These are phyloP conservation scores for Mimachlamys varia DNA, from an alignment of 2,888 invertebrate genomes.

Conservation along the genomic window DNA sequence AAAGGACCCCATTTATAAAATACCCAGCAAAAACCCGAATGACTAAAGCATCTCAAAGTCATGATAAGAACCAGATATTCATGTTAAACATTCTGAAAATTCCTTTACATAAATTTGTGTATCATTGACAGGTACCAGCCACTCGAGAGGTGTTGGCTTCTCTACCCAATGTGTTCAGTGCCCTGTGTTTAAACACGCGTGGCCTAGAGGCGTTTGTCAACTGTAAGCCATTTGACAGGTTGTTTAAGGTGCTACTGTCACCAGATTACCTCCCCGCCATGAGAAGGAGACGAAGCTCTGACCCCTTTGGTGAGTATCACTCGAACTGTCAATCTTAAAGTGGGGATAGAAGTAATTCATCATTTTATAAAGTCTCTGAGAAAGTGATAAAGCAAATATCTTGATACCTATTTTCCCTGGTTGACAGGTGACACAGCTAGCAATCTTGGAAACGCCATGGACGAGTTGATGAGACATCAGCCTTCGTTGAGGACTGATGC, in stretches of 20 bases:
- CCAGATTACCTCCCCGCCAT: conserved; percentile 93
- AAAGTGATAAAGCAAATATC: background rate
- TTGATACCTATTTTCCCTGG: background rate
- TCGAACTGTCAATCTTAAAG: background rate
- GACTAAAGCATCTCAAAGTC: background rate
- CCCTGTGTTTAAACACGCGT: conserved; percentile 91
- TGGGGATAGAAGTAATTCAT: too few relatives aligned
- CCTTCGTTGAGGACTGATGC: conserved; percentile 91
- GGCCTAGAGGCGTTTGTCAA: conserved; percentile 91
- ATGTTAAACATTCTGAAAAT: too few relatives aligned
- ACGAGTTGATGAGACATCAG: conserved; percentile 94
- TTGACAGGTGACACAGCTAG: conserved; percentile 86
- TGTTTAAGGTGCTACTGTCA: conserved; percentile 88
- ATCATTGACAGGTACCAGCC: conserved; percentile 82
- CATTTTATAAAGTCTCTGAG: too few relatives aligned
- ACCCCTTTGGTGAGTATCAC: conserved; percentile 81
- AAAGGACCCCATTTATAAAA: too few relatives aligned
- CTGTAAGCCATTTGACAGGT: conserved; percentile 90
- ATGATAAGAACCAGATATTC: too few relatives aligned
- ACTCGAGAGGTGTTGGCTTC: conserved; percentile 87
- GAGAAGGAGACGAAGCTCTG: conserved; percentile 90
- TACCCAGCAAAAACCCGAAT: too few relatives aligned
- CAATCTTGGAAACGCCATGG: conserved; percentile 93
- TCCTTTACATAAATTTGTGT: too few relatives aligned
- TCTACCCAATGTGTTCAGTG: conserved; percentile 91